These are phyloP conservation scores for Scolopax mira DNA, from an alignment of 2,113 vertebrate genomes.

Conservation along the genomic window DNA sequence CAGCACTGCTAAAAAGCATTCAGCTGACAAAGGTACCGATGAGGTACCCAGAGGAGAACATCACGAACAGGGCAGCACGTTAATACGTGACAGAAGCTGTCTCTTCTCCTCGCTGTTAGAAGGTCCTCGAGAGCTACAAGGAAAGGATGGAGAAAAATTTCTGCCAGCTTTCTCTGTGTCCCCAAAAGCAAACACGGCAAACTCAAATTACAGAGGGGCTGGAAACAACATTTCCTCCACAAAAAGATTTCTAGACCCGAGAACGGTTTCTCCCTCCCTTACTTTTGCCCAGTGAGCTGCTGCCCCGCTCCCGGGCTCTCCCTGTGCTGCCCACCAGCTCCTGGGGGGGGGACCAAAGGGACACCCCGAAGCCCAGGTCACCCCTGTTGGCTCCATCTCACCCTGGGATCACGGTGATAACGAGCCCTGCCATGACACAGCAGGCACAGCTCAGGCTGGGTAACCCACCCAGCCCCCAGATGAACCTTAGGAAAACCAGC, in stretches of 20 bases:
- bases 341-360: constrained; percentile 37
- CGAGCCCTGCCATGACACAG: neutral
- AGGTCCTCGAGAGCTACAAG: neutral
- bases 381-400: neutral
- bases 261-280: neutral
- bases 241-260: neutral
- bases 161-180: neutral
- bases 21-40: neutral
- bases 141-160: neutral
- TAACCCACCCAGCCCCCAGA: neutral
- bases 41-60: neutral
- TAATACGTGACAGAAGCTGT: neutral
- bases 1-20: neutral
- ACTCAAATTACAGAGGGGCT: neutral
- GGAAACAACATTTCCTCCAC: neutral
- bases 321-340: neutral
- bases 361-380: neutral
- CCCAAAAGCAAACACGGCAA: neutral
- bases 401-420: constrained; percentile 7
- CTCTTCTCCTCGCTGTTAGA: neutral
- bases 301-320: neutral
- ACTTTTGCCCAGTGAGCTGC: neutral
- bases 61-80: neutral
- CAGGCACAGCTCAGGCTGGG: neutral
- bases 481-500: neutral